Evolutionary conservation across 2,888 invertebrate species (phyloP).

Genomic region (Cerceris rybyensis): DNA sequence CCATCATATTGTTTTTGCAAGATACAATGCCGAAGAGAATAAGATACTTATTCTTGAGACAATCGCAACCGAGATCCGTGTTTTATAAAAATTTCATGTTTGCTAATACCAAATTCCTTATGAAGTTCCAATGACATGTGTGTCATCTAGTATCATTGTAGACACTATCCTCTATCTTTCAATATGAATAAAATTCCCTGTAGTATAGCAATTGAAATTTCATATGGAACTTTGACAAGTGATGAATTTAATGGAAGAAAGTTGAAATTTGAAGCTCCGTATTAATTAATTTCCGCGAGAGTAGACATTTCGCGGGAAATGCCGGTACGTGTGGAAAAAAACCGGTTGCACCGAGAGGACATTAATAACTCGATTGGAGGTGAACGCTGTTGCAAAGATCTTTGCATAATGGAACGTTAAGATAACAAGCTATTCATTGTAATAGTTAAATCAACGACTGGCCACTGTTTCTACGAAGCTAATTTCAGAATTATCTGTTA

Average conservation of each 20-base stretch:
- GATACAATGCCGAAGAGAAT: constrained; percentile 14
- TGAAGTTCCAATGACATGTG: no score
- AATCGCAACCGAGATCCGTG: background rate
- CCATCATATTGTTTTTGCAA: constrained; percentile 14
- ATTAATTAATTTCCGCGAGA: no score
- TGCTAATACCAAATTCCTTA: no score
- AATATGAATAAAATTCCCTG: no score
- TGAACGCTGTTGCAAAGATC: constrained; percentile 9
- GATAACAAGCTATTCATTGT: constrained; percentile 12
- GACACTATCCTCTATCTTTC: no score
- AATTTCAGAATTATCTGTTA: background rate
- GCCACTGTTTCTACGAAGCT: constrained; percentile 24
- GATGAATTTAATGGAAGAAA: background rate
- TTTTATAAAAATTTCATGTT: background rate
- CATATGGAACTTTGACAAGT: no score
- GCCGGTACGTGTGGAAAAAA: constrained; percentile 24
- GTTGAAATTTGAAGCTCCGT: background rate
- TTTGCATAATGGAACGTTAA: constrained; percentile 35
- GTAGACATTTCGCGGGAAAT: background rate
- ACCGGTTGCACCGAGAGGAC: constrained; percentile 4
- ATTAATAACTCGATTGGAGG: background rate
- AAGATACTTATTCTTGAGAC: constrained; percentile 3
- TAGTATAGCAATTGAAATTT: no score
- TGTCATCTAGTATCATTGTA: no score
- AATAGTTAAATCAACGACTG: constrained; percentile 17